A percentile compares a stretch with the other conserved stretches of the same genome.
Evolutionary conservation across 2,888 invertebrate genomes (phyloP).

Genomic region (Cetonia aurata): DNA sequence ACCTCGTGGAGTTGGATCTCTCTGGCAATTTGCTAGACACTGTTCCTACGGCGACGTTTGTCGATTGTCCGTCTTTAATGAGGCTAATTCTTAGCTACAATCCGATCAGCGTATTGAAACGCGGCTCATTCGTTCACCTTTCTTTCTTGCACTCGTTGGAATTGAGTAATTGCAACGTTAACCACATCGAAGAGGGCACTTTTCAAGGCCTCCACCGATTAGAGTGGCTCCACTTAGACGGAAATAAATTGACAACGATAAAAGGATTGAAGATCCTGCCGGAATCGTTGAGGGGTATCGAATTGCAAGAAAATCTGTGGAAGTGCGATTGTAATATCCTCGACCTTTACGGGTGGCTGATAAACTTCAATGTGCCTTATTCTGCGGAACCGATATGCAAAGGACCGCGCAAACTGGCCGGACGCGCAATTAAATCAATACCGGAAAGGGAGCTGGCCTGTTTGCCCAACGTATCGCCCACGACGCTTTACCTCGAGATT

Average conservation of each 20-base stretch:
- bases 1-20: constrained; percentile 89
- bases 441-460: constrained; percentile 83
- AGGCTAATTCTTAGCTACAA: constrained; percentile 85
- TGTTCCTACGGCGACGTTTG: constrained; percentile 84
- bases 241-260: constrained; percentile 82
- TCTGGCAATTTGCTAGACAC: constrained; percentile 83
- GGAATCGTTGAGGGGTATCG: constrained; percentile 81
- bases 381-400: constrained; percentile 83
- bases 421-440: constrained; percentile 77
- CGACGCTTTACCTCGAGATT: constrained; percentile 81
- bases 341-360: constrained; percentile 83
- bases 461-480: constrained; percentile 81
- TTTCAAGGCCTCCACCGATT: constrained; percentile 85
- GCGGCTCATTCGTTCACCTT: constrained; percentile 80
- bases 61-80: constrained; percentile 85
- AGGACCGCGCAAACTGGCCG: constrained; percentile 76
- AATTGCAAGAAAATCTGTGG: constrained; percentile 90
- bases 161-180: constrained; percentile 84
- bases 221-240: constrained; percentile 87
- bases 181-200: constrained; percentile 81
- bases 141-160: constrained; percentile 84
- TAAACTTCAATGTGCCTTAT: constrained; percentile 81
- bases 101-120: constrained; percentile 80
- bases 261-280: constrained; percentile 80
- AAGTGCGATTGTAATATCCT: constrained; percentile 87